Evolutionary conservation across 1,140 invertebrate genomes (phyloP).

Genomic region (Bombus sibiricus): DNA sequence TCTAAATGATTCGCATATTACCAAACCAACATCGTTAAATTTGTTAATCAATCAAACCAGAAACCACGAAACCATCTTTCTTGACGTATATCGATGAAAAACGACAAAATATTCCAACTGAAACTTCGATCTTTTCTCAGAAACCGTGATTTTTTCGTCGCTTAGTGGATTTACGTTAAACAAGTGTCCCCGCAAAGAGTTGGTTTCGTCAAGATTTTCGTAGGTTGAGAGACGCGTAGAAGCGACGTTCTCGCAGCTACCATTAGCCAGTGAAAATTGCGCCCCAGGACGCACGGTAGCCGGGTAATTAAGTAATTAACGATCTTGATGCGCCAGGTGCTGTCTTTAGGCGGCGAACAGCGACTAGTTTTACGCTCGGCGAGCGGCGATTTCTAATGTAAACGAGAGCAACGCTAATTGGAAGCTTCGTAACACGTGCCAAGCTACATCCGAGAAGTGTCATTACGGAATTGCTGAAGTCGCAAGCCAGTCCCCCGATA

Average conservation of each 20-base stretch:
- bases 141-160: not conserved
- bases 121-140: not conserved
- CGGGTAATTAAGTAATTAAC: conserved; percentile 72
- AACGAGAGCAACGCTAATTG: conserved; percentile 66
- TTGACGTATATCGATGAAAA: not conserved
- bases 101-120: not conserved
- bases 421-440: conserved; percentile 55
- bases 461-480: conserved; percentile 65
- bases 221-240: not conserved
- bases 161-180: not conserved
- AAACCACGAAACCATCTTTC: not conserved
- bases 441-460: conserved; percentile 50
- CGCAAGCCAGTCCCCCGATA: conserved; percentile 43
- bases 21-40: not conserved
- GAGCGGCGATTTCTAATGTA: conserved; percentile 60
- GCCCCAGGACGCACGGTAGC: conserved; percentile 22
- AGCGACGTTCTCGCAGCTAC: not conserved
- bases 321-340: conserved; percentile 52
- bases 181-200: not conserved
- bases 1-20: not conserved
- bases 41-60: too few relatives aligned
- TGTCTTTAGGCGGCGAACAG: conserved; percentile 49
- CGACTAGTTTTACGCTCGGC: conserved; percentile 64
- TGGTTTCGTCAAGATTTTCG: not conserved
- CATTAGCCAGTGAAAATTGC: conserved; percentile 44